phyloP scores from a whole-genome alignment of 1,140 invertebrate species.

The Heliconius nattereri region DNA sequence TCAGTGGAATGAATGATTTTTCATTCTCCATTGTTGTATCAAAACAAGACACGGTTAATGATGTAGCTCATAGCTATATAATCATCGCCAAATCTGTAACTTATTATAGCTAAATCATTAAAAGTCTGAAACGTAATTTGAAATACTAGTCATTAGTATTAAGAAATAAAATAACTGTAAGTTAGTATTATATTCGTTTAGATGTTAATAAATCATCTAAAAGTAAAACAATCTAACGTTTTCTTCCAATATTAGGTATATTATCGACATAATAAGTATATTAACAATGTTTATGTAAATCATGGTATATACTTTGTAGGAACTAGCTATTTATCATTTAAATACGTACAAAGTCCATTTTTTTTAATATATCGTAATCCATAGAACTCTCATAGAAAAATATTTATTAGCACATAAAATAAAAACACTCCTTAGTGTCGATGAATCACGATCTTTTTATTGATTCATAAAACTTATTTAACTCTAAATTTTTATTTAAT shows the following conservation, averaged over 20 bases:
- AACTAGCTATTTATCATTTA: not conserved
- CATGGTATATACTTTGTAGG: not conserved
- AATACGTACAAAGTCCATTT: not conserved
- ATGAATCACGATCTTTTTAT: not conserved
- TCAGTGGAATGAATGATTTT: no score
- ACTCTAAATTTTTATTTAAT: not conserved
- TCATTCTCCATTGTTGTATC: no score
- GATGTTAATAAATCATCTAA: no score
- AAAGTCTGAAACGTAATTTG: slow-evolving; percentile 31
- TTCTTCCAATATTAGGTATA: not conserved
- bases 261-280: not conserved
- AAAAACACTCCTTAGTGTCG: not conserved
- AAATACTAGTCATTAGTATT: slow-evolving; percentile 34
- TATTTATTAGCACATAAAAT: slow-evolving; percentile 3
- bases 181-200: no score
- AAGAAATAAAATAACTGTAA: not conserved
- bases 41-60: no score
- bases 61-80: no score
- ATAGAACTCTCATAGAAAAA: not conserved
- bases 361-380: not conserved
- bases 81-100: slow-evolving; percentile 13
- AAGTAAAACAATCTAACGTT: not conserved
- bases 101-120: slow-evolving; percentile 21
- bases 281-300: not conserved
- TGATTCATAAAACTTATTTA: slow-evolving; percentile 9